phyloP scores from a whole-genome alignment of 2,113 vertebrate species.

The Loxodonta africana region DNA sequence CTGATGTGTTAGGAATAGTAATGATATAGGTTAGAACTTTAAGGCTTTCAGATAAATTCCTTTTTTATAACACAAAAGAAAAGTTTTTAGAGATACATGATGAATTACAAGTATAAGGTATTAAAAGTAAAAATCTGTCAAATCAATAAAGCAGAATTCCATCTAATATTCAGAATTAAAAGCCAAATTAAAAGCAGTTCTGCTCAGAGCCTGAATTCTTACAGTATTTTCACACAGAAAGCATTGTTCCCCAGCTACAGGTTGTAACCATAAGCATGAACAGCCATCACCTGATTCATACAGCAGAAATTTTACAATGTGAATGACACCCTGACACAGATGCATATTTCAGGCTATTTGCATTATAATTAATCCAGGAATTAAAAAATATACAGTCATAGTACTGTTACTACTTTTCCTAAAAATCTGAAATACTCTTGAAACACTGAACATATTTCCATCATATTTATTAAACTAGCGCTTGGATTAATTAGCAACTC shows the following conservation, averaged over 20 bases:
- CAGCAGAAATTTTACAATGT: background rate
- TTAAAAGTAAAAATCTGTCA: background rate
- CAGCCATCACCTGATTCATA: background rate
- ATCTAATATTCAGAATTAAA: background rate
- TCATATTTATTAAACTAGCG: slow-evolving; percentile 21
- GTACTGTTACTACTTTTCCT: background rate
- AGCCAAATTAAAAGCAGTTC: slow-evolving; percentile 49
- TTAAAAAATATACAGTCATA: background rate
- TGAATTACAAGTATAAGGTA: slow-evolving; percentile 10
- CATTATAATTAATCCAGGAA: background rate
- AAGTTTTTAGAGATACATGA: slow-evolving; percentile 16
- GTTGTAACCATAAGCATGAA: background rate
- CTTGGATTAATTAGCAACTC: background rate
- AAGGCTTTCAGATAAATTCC: slow-evolving; percentile 36
- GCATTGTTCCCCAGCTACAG: background rate
- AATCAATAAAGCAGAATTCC: slow-evolving; percentile 23
- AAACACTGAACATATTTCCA: background rate
- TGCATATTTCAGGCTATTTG: background rate
- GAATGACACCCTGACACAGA: background rate
- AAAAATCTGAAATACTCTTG: background rate
- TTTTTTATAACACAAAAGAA: background rate
- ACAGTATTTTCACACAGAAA: slow-evolving; percentile 31
- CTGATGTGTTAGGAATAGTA: slow-evolving; percentile 78
- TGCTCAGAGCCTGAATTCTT: background rate
- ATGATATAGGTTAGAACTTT: slow-evolving; percentile 64